Base-by-base conservation (phyloP, 2,797 vertebrate species). In the Gymnopithys bicolor region DNA sequence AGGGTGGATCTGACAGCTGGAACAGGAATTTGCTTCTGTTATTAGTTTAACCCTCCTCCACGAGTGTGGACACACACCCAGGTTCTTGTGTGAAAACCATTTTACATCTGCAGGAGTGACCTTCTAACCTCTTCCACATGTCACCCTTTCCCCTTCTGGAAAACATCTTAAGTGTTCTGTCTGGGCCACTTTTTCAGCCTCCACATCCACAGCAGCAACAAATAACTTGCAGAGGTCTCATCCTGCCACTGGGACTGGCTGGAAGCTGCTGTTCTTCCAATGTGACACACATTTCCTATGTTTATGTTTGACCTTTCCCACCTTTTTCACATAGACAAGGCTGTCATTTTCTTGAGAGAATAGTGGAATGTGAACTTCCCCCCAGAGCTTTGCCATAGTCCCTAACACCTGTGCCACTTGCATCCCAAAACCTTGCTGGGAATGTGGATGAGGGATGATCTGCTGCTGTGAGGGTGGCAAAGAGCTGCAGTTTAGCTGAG, bases 271-370 rank as follows among this genome's bases (percentile, higher is more conserved):
- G 52, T 33, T 83, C 32, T 74, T 71, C 53, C 64, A 28, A 18
- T 5, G 24, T 21, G 37, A 76, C 39, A 23, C 30, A 10, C 35
- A 1, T 67, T 74, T 87, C 75, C 56, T 84, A 24, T 62, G 67
- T 82, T 90, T 62, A 58, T 81, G 76, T 94, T 84, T 87, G 66
- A 81, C 41, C 19, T 88, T 73, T 84, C 51, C 43, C 39, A 59
- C 59, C 33, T 74, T 84, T 76, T 59, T 70, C 56, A 64, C 49
- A 23, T 2, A 27, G 27, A 27, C 24, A 68, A 39, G 35, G 18
- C 43, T 70, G 46, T 45, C 1, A 52, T 89, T 94, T 74, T 81
- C 62, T 71, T 60, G 49, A 63, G 63, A 76, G 52, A 78, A 48
- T 8, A 78, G 19, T 21, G 46, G 46, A 71, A 53, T 53, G 41